Conservation (phyloP, 2,797 vertebrate genomes). For the Notolepis coatsorum region DNA sequence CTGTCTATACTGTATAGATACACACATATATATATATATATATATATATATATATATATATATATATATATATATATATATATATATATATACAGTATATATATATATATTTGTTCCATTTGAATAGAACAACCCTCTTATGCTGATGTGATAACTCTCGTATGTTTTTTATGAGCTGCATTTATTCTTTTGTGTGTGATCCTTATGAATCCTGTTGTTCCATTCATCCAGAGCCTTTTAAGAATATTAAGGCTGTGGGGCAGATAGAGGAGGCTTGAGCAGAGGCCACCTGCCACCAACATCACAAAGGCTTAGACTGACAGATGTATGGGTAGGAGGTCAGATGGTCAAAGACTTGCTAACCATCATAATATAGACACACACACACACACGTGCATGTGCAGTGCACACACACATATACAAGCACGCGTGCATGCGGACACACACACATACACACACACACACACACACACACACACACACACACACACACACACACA, state of each 20-base stretch:
- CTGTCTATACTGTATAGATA: no score
- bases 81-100: no score
- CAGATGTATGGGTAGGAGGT: constrained; percentile 73
- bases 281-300: constrained; percentile 74
- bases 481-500: no score
- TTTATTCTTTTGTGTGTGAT: constrained; percentile 27
- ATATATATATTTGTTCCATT: no score
- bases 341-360: constrained; percentile 71
- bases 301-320: constrained; percentile 66
- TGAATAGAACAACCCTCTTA: constrained; percentile 7
- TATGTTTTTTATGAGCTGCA: constrained; percentile 16
- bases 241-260: constrained; percentile 49
- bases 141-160: neutral
- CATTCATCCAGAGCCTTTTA: constrained; percentile 42
- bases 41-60: no score
- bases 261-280: constrained; percentile 34
- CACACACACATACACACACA: no score
- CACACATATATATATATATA: no score
- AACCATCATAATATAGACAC: constrained; percentile 58
- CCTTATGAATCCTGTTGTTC: constrained; percentile 47
- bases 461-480: no score
- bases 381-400: no score
- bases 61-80: no score
- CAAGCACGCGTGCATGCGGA: no score
- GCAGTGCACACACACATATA: no score